A percentile compares a stretch with the other conserved stretches of the same genome.
Conservation (phyloP, 2,113 vertebrate genomes). For the Heterotilapia buettikoferi region DNA sequence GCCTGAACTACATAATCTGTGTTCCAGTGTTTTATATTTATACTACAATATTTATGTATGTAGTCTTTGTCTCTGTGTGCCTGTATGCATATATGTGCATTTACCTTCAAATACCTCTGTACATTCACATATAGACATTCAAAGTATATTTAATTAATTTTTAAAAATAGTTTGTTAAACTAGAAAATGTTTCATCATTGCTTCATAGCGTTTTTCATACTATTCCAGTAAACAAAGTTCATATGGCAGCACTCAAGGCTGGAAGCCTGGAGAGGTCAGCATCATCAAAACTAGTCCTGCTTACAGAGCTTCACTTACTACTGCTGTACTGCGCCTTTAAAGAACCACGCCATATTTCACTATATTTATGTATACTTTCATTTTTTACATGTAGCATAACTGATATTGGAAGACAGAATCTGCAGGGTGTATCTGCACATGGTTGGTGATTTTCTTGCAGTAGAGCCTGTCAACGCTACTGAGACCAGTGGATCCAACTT, state of each 20-base stretch:
- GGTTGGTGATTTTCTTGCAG: not conserved
- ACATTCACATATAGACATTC: not conserved
- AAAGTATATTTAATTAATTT: not conserved
- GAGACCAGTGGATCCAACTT: not conserved
- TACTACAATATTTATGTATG: not conserved
- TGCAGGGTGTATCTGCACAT: not conserved
- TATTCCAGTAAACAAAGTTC: not conserved
- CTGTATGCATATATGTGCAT: not conserved
- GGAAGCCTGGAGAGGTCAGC: not conserved
- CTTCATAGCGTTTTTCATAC: not conserved
- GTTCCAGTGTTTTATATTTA: not conserved
- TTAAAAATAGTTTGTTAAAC: not conserved
- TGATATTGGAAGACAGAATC: not conserved
- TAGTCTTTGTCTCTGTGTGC: not conserved
- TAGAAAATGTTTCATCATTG: not conserved
- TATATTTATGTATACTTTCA: not conserved
- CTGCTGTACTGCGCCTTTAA: not conserved
- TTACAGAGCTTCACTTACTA: not conserved
- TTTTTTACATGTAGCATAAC: not conserved
- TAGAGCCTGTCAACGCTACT: not conserved
- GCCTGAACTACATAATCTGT: not conserved
- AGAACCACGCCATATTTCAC: not conserved
- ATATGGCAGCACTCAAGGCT: not conserved
- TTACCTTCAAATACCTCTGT: not conserved
- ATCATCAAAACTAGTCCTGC: not conserved